These are phyloP conservation scores for Drosophila micromelanica DNA, from an alignment of 1,140 invertebrate genomes.

Conservation along the genomic window DNA sequence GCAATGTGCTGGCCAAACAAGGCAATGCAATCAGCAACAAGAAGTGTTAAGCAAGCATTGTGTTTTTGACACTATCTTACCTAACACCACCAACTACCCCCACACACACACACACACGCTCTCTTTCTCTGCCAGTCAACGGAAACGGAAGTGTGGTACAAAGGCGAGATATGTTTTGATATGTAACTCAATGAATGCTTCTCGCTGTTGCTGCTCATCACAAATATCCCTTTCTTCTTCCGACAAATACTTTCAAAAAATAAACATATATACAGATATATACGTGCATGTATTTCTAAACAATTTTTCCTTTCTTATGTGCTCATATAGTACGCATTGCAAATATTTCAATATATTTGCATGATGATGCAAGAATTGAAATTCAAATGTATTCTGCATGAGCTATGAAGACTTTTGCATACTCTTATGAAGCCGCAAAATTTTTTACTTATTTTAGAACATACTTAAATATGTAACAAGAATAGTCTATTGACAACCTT, in stretches of 20 bases:
- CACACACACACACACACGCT: neutral
- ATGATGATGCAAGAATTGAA: slow-evolving; percentile 23
- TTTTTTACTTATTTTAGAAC: no score
- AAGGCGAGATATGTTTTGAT: slow-evolving; percentile 65
- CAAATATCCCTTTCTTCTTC: slow-evolving; percentile 20
- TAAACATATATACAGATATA: neutral
- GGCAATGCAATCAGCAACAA: slow-evolving; percentile 69
- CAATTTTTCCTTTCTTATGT: slow-evolving; percentile 54
- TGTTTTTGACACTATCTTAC: slow-evolving; percentile 66
- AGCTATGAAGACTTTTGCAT: neutral
- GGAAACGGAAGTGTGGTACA: slow-evolving; percentile 71
- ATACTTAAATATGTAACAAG: no score
- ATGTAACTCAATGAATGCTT: slow-evolving; percentile 39
- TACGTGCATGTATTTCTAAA: slow-evolving; percentile 48
- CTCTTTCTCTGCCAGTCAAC: slow-evolving; percentile 40
- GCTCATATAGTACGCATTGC: slow-evolving; percentile 35
- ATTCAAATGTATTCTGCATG: slow-evolving; percentile 13
- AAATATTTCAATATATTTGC: slow-evolving; percentile 62
- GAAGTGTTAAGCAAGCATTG: slow-evolving; percentile 80
- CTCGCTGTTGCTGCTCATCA: slow-evolving; percentile 28
- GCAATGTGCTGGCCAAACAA: slow-evolving; percentile 60
- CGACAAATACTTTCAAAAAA: slow-evolving; percentile 17
- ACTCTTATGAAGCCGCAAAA: neutral
- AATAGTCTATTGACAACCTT: no score
- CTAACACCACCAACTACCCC: neutral